Base-by-base conservation (phyloP, 2,113 vertebrate genomes). In the Catharus bicknelli region DNA sequence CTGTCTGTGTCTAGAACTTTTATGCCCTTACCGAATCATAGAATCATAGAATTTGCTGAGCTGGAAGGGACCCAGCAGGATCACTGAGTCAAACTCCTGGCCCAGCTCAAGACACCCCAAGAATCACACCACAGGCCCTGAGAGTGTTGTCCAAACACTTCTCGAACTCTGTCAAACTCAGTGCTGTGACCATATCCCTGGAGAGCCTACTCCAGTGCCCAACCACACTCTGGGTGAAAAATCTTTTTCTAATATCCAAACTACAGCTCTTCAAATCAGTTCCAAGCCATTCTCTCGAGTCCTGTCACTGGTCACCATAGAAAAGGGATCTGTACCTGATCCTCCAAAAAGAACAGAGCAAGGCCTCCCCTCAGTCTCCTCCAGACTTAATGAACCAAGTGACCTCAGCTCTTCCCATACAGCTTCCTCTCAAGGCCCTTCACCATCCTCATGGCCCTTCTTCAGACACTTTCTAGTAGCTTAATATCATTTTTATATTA, bases 401-500 rank as follows among this genome's bases (percentile, higher is more conserved):
- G 51, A 7, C 26, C 22, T 38, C 21, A 58, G 36, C 27, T 9
- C 1, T 6, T 32, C 15, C 45, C 36, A 4, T 8, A 45, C 0
- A 0, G 2, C 18, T 58, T 64, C 42, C 17, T 10, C 5, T 19
- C 32, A 18, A 58, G 17, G 16, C 22, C 10, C 32, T 80, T 73
- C 43, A 66, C 5, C 68, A 38, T 45, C 7, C 7, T 66, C 2
- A 0, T 16, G 2, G 6, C 3, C 12, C 5, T 73, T 2, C 32
- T 66, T 45, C 0, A 0, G 27, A 45, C 5, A 6, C 18, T 58
- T 3, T 1, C 43, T 1, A 5, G 3, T 1, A n/a, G 7, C 2
- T 23, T 6, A 10, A 36, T 36, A 7, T 16, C 9, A 2, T 36
- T 51, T 32, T n/a, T 45, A 16, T 0, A 19, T 14, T 45, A 0